Evolutionary conservation across 2,888 invertebrate species (phyloP).

Genomic region (Allygus modestus): DNA sequence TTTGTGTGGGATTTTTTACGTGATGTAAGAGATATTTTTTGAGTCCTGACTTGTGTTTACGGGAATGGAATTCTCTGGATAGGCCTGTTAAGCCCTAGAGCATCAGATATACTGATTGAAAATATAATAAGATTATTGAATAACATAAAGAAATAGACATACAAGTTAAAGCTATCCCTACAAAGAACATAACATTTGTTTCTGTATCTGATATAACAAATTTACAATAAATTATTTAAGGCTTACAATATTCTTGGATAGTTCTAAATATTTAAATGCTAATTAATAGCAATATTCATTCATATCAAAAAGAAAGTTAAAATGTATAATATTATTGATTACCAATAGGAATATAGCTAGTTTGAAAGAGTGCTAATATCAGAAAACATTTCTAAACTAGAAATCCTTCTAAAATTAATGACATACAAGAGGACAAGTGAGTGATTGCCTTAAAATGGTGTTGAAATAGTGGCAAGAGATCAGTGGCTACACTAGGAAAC

Average conservation of each 20-base stretch:
- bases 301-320: neutral
- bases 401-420: neutral
- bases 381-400: neutral
- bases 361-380: neutral
- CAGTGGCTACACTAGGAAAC: constrained; percentile 32
- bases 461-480: constrained; percentile 48
- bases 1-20: too few species aligned
- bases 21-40: too few species aligned
- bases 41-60: too few species aligned
- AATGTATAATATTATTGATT: neutral
- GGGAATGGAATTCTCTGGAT: too few species aligned
- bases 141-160: too few species aligned
- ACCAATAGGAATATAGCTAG: neutral
- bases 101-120: too few species aligned
- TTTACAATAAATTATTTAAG: neutral
- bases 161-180: too few species aligned
- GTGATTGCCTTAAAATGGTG: constrained; percentile 53
- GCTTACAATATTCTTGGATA: neutral
- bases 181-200: too few species aligned
- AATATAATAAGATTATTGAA: too few species aligned
- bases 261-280: neutral
- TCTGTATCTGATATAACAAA: too few species aligned
- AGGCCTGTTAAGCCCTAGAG: too few species aligned
- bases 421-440: constrained; percentile 27
- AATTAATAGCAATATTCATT: neutral